Evolutionary conservation across 2,113 vertebrate species (phyloP).

Genomic region (Plecotus auritus): DNA sequence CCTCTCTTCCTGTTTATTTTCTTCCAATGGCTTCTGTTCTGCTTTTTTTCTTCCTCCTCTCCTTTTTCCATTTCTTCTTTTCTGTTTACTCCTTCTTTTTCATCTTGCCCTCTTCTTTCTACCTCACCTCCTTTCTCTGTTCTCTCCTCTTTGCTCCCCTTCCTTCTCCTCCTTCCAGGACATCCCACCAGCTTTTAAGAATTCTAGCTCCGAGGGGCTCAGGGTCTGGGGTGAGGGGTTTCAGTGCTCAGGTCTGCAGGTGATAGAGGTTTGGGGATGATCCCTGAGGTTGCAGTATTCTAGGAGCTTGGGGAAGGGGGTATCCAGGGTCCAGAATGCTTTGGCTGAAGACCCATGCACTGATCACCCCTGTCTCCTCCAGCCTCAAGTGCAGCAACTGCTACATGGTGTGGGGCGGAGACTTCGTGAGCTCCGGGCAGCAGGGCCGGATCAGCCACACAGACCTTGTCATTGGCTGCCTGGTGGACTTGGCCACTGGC

Average conservation of each 20-base stretch:
- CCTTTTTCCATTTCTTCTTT: neutral
- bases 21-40: neutral
- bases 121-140: neutral
- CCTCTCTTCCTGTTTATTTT: neutral
- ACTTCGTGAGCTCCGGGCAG: constrained; percentile 88
- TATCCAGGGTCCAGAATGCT: neutral
- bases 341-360: neutral
- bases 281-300: neutral
- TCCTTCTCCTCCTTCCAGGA: neutral
- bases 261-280: neutral
- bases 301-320: neutral
- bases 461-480: constrained; percentile 93
- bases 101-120: neutral
- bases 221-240: neutral
- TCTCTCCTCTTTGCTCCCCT: neutral
- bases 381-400: constrained; percentile 96
- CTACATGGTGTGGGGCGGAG: constrained; percentile 97
- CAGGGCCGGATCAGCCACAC: constrained; percentile 91
- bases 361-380: neutral
- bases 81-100: neutral
- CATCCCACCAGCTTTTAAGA: neutral
- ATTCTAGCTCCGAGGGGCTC: neutral
- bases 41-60: neutral
- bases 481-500: constrained; percentile 93
- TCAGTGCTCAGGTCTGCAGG: neutral